These are phyloP conservation scores for Frankliniella intonsa DNA, from an alignment of 2,888 invertebrate genomes.

Conservation along the genomic window DNA sequence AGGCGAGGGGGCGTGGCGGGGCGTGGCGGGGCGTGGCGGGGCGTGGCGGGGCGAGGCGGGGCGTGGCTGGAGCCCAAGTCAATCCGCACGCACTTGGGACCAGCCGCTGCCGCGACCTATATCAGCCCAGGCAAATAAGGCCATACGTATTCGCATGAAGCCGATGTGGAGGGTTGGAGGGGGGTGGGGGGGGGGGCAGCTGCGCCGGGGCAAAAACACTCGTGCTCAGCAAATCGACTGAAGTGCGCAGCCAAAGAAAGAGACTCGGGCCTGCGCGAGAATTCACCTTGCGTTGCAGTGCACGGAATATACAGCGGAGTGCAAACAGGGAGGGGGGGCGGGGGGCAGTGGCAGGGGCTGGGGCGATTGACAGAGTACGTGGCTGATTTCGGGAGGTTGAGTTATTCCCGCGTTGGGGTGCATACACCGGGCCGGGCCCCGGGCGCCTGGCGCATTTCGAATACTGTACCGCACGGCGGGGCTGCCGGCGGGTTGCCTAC, in stretches of 20 bases:
- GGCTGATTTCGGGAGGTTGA: too few species aligned
- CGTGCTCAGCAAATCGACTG: too few species aligned
- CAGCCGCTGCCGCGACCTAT: slow-evolving; percentile 12
- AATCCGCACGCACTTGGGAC: slow-evolving; percentile 15
- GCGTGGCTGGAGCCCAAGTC: not conserved
- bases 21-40: not conserved
- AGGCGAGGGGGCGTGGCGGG: not conserved
- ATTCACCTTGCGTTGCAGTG: not conserved
- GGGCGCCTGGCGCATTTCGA: too few species aligned
- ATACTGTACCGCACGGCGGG: too few species aligned
- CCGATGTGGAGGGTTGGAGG: not conserved
- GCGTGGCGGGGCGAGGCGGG: not conserved
- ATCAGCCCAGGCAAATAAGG: slow-evolving; percentile 11
- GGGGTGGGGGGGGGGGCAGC: not conserved
- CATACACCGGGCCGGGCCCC: too few species aligned
- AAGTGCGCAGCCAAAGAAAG: too few species aligned
- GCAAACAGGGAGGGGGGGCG: not conserved
- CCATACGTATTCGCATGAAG: slow-evolving; percentile 13
- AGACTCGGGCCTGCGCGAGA: too few species aligned
- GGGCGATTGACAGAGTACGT: too few species aligned
- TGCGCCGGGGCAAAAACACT: too few species aligned
- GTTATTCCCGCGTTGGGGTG: too few species aligned
- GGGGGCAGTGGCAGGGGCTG: too few species aligned
- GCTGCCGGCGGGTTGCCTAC: too few species aligned
- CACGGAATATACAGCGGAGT: not conserved